Percentiles rank a stretch among this genome's conserved stretches.
Conservation (phyloP, 2,888 invertebrate genomes). For the Drosophila rellima region DNA sequence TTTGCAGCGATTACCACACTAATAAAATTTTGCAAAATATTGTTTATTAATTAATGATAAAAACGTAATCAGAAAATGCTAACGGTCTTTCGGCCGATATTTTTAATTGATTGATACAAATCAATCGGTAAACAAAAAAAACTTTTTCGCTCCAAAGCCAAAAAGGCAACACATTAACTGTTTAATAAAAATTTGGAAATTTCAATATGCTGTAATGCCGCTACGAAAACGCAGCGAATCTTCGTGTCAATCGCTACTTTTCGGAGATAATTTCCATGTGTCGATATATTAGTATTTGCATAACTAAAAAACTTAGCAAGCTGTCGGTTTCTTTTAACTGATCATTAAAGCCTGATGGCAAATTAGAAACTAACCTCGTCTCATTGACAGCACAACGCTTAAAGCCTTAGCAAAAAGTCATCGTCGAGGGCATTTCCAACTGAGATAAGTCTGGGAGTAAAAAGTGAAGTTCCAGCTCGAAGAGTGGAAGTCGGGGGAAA, state of each 20-base stretch:
- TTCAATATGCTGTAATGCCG: constrained; percentile 39
- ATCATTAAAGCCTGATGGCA: constrained; percentile 59
- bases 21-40: constrained; percentile 33
- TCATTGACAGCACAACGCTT: constrained; percentile 33
- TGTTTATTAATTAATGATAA: constrained; percentile 52
- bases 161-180: constrained; percentile 45
- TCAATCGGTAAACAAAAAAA: constrained; percentile 32
- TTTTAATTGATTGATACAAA: constrained; percentile 67
- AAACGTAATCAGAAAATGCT: constrained; percentile 66
- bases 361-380: constrained; percentile 62
- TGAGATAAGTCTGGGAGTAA: constrained; percentile 14
- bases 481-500: constrained; percentile 38
- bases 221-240: constrained; percentile 12
- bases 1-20: constrained; percentile 22
- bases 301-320: constrained; percentile 18
- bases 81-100: constrained; percentile 54
- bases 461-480: constrained; percentile 14
- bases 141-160: constrained; percentile 53
- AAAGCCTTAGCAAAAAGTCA: constrained; percentile 20
- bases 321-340: constrained; percentile 18
- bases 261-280: constrained; percentile 36
- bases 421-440: constrained; percentile 24
- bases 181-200: constrained; percentile 24
- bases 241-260: constrained; percentile 2
- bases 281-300: constrained; percentile 20